These are phyloP conservation scores for Cryptocephalus moraei DNA, from an alignment of 2,888 invertebrate species.

Conservation along the genomic window DNA sequence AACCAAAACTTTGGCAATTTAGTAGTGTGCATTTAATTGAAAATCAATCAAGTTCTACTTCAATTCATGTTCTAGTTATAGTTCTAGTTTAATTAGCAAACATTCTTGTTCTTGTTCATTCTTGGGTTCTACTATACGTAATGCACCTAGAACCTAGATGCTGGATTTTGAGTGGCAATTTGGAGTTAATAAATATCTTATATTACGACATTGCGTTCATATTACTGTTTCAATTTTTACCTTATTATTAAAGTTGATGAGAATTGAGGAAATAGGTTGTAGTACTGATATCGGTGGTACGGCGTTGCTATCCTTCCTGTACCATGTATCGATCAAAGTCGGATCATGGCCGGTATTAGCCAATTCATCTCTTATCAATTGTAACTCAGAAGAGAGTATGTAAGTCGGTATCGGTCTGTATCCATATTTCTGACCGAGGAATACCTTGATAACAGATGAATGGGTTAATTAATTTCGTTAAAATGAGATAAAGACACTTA, in stretches of 20 bases:
- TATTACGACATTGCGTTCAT: too few species aligned
- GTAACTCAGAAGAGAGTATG: constrained; percentile 83
- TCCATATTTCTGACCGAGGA: constrained; percentile 96
- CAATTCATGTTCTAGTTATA: too few species aligned
- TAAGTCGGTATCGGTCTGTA: constrained; percentile 96
- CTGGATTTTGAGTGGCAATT: too few species aligned
- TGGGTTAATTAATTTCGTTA: not conserved
- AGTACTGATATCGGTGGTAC: constrained; percentile 91
- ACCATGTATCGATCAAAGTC: constrained; percentile 83
- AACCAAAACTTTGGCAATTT: too few species aligned
- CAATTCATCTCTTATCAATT: constrained; percentile 76
- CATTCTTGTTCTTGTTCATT: too few species aligned
- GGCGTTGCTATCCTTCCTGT: constrained; percentile 90
- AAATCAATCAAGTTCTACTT: too few species aligned
- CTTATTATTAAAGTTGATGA: constrained; percentile 97
- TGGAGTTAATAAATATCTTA: too few species aligned
- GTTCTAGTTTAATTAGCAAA: too few species aligned
- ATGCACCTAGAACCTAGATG: too few species aligned
- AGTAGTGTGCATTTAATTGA: too few species aligned
- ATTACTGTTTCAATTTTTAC: constrained; percentile 37
- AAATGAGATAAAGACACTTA: constrained; percentile 29
- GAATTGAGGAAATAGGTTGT: constrained; percentile 93
- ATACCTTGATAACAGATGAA: constrained; percentile 48
- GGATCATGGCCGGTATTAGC: constrained; percentile 75
- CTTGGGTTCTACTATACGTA: too few species aligned